These are phyloP conservation scores for Drosophila insularis DNA, from an alignment of 1,140 invertebrate genomes.

Conservation along the genomic window DNA sequence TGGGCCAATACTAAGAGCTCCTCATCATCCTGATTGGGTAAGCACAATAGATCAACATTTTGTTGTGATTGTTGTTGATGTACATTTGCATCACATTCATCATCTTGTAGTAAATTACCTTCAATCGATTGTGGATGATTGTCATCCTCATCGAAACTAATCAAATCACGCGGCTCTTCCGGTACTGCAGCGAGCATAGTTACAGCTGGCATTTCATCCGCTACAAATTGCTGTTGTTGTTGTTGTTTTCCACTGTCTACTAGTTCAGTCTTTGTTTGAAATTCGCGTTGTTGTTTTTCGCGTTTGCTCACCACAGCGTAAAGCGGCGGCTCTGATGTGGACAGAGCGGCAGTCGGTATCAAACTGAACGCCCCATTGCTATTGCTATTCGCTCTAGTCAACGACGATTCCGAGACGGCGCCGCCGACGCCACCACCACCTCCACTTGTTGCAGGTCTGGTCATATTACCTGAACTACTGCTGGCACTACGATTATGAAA, in stretches of 20 bases:
- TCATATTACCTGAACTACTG: conserved; percentile 32
- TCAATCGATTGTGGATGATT: conserved; percentile 12
- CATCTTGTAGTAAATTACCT: background rate
- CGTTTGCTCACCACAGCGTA: conserved; percentile 65
- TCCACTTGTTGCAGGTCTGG: conserved; percentile 21
- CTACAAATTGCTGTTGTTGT: background rate
- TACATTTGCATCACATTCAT: conserved; percentile 18
- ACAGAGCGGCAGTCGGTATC: conserved; percentile 61
- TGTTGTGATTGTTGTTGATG: conserved; percentile 3
- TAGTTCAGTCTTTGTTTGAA: conserved; percentile 16
- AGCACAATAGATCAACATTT: conserved; percentile 62
- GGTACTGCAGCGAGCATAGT: conserved; percentile 66
- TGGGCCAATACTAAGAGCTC: conserved; percentile 29
- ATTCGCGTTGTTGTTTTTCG: conserved; percentile 44
- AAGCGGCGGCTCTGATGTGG: conserved; percentile 54
- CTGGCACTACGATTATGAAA: conserved; percentile 78
- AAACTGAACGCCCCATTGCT: conserved; percentile 52
- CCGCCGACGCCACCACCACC: conserved; percentile 10
- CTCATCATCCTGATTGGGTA: conserved; percentile 55
- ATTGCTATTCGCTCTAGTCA: conserved; percentile 38
- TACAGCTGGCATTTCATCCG: conserved; percentile 20
- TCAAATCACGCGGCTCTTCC: conserved; percentile 63
- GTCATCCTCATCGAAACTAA: conserved; percentile 73
- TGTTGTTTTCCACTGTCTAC: background rate
- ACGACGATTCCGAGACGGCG: conserved; percentile 24